phyloP scores from a whole-genome alignment of 2,888 invertebrate genomes.

The Latheticus oryzae region DNA sequence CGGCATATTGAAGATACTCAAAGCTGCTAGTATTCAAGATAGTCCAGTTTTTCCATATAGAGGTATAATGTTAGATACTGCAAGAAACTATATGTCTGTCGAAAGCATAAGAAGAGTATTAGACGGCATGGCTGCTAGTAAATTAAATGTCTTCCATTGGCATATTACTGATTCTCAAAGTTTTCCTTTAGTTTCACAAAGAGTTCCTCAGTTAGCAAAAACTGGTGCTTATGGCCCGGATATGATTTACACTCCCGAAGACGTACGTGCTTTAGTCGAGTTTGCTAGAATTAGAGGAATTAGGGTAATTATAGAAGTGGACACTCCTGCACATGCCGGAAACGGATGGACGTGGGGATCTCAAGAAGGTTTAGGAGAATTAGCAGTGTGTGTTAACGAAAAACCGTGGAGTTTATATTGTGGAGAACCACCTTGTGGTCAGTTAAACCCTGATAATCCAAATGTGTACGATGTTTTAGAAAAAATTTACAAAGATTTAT shows the following conservation, averaged over 20 bases:
- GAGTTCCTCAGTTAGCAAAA: slow-evolving; percentile 81
- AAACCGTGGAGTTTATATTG: slow-evolving; percentile 81
- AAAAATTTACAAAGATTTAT: slow-evolving; percentile 79
- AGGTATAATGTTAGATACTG: slow-evolving; percentile 90
- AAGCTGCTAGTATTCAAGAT: slow-evolving; percentile 78
- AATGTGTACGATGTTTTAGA: slow-evolving; percentile 80
- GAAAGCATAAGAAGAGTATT: slow-evolving; percentile 78
- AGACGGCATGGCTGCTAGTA: slow-evolving; percentile 89
- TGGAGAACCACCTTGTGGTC: slow-evolving; percentile 89
- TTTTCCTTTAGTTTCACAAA: slow-evolving; percentile 84
- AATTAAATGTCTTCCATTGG: slow-evolving; percentile 95
- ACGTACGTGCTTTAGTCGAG: slow-evolving; percentile 78
- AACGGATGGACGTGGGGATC: slow-evolving; percentile 89
- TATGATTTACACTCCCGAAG: slow-evolving; percentile 74
- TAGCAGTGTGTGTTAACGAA: slow-evolving; percentile 84
- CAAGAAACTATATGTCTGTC: slow-evolving; percentile 88
- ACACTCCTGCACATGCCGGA: slow-evolving; percentile 90
- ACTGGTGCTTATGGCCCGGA: slow-evolving; percentile 89
- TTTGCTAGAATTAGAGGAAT: slow-evolving; percentile 86
- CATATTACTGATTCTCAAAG: slow-evolving; percentile 92
- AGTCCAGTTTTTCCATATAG: slow-evolving; percentile 84
- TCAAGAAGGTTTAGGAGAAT: slow-evolving; percentile 78
- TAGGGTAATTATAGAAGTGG: slow-evolving; percentile 88
- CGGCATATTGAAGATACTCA: slow-evolving; percentile 73
- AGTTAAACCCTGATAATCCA: slow-evolving; percentile 84